Evolutionary conservation across 1,140 invertebrate species (phyloP), one percentile per base, ranked within the genome.

Genomic region (Ericerus pela): DNA sequence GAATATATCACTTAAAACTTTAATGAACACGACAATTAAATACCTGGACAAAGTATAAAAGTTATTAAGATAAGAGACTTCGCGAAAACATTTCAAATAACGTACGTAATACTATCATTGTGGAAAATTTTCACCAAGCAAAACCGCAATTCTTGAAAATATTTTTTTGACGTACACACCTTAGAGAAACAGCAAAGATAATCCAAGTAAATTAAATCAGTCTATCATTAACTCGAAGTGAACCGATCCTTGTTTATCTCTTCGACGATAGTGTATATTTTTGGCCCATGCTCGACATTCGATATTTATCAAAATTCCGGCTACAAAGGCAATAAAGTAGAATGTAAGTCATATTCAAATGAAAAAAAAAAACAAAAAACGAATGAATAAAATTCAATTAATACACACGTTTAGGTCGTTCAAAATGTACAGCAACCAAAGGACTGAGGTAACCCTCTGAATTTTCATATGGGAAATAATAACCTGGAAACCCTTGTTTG

Each of bases 201-300:
- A n/a, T n/a, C n/a, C n/a, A n/a, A n/a, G n/a, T n/a, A n/a, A n/a
- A n/a, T n/a, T n/a, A n/a, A n/a, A 11, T 77, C 85, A 91, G 73
- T 92, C 88, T 59, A 92, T 81, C 72, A 92, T 75, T 29, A 94
- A 68, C 70, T 93, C 88, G 67, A 93, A 91, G 68, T 91, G 87
- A 16, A 91, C 87, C 28, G 84, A 79, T 22, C 89, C 90, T 29
- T 85, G 70, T 62, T 79, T 75, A n/a, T 89, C 84, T 64, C 78
- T 75, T 55, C 82, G 75, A 67, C 84, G 79, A 63, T 88, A 85
- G 11, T 73, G 69, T 55, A 94, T 91, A 70, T 93, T 93, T 61
- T 76, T 79, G 47, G 88, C 88, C 85, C 86, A 93, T 6, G 88
- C 87, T 66, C 82, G 85, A 72, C 89, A 94, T 66, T 91, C 87